Base-by-base conservation (phyloP, 2,113 vertebrate genomes). In the Lathamus discolor region DNA sequence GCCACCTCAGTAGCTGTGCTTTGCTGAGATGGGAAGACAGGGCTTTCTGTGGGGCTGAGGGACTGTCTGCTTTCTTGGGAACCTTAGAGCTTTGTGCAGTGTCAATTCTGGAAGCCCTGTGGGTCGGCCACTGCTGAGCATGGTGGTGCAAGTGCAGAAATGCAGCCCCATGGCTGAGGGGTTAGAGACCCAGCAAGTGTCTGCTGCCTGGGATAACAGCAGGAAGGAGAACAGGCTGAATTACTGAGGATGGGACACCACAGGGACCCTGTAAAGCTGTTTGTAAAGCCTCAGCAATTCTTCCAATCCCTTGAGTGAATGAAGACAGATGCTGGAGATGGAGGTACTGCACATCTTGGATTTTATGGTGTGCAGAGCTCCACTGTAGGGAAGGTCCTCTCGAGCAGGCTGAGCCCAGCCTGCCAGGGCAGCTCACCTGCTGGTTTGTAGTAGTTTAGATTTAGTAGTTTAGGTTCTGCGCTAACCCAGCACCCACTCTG, bases 111-210 rank as follows among this genome's bases (percentile, higher is more conserved):
- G 75, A 74, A 79, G 43, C 48, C 28, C 41, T 27, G 57, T 1
- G 0, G 5, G 31, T 48, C 2, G 1, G 27, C 41, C 31, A 17
- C 64, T 1, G 5, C 23, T 0, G 5, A 55, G 52, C 4, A 0
- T 2, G 2, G 18, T 5, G 25, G 10, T 61, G 44, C 8, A 2
- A 17, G 52, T 4, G 28, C 48, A 35, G 82, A 39, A 68, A 43
- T 4, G 22, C 57, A 35, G 33, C 57, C 22, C 33, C 33, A 35
- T 59, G 54, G 20, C 39, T 57, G 61, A 54, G 62, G 11, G 35
- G 24, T 27, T 66, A 37, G 39, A 48, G 31, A 27, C 25, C 17
- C 25, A 19, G 62, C 48, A n/a, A n/a, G 59, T 13, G 3, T 55
- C 75, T 69, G 55, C 68, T 27, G 62, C 46, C 7, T 7, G 49